Evolutionary conservation across 2,888 invertebrate genomes (phyloP).

Genomic region (Polydrusus pterygomalis): DNA sequence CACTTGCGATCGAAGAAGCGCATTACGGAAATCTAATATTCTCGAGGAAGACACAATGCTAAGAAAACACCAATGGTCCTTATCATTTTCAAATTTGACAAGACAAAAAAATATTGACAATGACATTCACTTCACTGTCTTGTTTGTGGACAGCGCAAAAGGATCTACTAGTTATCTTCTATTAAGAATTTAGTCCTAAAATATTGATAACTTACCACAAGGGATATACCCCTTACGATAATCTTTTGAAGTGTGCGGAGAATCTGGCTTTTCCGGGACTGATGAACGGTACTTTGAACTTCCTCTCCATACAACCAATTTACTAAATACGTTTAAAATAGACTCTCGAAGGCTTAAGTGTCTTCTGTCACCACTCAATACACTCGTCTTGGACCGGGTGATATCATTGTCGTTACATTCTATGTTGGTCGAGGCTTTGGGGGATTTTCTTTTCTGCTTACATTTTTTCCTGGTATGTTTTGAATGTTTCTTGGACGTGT

Average conservation of each 20-base stretch:
- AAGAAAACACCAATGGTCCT: too few species aligned
- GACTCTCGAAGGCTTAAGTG: conserved; percentile 77
- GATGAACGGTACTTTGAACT: conserved; percentile 71
- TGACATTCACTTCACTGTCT: too few species aligned
- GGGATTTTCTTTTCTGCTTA: conserved; percentile 68
- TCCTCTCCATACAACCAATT: conserved; percentile 72
- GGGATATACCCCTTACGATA: conserved; percentile 68
- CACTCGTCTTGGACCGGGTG: conserved; percentile 68
- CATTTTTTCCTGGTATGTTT: conserved; percentile 71
- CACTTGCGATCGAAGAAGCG: too few species aligned
- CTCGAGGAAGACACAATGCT: too few species aligned
- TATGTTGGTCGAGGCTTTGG: conserved; percentile 61
- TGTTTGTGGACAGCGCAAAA: too few species aligned
- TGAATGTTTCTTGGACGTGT: conserved; percentile 67
- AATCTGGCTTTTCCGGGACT: conserved; percentile 68
- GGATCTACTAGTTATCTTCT: neutral
- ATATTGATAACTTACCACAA: conserved; percentile 69
- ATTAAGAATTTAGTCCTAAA: neutral
- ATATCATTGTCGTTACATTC: conserved; percentile 66
- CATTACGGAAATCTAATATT: too few species aligned
- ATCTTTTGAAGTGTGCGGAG: conserved; percentile 69
- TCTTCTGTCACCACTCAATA: conserved; percentile 67
- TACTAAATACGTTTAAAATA: conserved; percentile 73
- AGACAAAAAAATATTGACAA: too few species aligned
- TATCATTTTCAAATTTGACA: too few species aligned